Conservation (phyloP, 2,113 vertebrate species). For the Passerina amoena region DNA sequence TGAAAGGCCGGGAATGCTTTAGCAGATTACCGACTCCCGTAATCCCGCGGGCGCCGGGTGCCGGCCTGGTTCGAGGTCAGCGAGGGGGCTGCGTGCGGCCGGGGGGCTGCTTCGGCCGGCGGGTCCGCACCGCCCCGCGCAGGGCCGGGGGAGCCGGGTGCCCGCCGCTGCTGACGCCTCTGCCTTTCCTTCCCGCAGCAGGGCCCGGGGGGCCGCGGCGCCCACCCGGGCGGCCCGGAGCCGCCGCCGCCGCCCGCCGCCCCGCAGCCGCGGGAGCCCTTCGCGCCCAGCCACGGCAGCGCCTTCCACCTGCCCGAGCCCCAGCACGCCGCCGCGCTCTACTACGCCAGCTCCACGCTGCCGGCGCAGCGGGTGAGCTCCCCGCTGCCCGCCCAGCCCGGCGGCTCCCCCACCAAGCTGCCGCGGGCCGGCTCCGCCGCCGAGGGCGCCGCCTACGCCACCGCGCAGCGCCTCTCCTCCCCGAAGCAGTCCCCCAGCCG, state of each 20-base stretch:
- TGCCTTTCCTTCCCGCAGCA: conserved; percentile 16
- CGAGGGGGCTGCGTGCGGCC: background rate
- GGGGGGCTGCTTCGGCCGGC: background rate
- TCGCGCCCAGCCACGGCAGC: conserved; percentile 89
- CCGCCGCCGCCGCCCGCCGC: background rate
- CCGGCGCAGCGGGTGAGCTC: conserved; percentile 91
- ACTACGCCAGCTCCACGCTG: conserved; percentile 94
- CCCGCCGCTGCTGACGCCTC: background rate
- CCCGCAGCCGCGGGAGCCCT: conserved; percentile 82
- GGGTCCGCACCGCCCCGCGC: background rate
- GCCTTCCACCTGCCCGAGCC: conserved; percentile 91
- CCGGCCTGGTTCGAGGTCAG: background rate
- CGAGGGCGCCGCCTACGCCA: conserved; percentile 82
- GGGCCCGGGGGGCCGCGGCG: no score
- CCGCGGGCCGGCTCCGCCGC: conserved; percentile 88
- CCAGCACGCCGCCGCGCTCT: conserved; percentile 79
- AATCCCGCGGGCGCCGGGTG: background rate
- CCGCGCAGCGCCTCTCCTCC: conserved; percentile 87
- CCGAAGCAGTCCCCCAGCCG: conserved; percentile 92
- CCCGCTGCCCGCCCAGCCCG: conserved; percentile 84
- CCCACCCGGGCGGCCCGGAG: no score
- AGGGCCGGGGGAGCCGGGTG: background rate
- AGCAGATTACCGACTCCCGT: background rate
- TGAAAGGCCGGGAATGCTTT: background rate
- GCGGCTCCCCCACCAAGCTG: conserved; percentile 90